phyloP scores from a whole-genome alignment of 2,888 invertebrate genomes.

The Drosophila bunnanda region DNA sequence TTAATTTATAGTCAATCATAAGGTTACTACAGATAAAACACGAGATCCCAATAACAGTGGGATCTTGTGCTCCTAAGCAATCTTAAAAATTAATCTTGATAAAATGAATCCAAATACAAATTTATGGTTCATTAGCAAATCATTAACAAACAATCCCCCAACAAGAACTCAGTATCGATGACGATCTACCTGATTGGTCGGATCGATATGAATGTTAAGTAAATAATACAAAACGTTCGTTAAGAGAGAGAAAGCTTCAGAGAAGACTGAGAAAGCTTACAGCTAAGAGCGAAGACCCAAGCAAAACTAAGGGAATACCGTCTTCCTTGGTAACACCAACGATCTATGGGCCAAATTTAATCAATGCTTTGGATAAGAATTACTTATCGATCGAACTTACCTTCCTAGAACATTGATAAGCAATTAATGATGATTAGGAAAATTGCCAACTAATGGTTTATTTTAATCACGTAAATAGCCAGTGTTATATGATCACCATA shows the following conservation, averaged over 20 bases:
- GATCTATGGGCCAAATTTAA: slow-evolving; percentile 9
- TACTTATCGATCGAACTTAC: not conserved
- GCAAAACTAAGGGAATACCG: not conserved
- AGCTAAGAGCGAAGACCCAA: not conserved
- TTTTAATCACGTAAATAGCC: slow-evolving; percentile 15
- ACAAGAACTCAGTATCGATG: not conserved
- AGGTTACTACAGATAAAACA: too few relatives aligned
- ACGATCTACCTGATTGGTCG: not conserved
- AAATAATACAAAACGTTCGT: not conserved
- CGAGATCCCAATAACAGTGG: too few relatives aligned
- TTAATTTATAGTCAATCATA: too few relatives aligned
- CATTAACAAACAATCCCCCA: not conserved
- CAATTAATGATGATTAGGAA: slow-evolving; percentile 11
- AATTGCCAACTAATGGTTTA: slow-evolving; percentile 35
- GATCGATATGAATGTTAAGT: slow-evolving; percentile 3
- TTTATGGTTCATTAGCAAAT: not conserved
- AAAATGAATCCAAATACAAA: not conserved
- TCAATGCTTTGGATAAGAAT: slow-evolving; percentile 2
- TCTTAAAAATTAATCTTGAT: not conserved
- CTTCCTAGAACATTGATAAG: not conserved
- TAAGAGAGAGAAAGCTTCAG: slow-evolving; percentile 10
- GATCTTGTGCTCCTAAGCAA: too few relatives aligned
- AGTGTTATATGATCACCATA: slow-evolving; percentile 10
- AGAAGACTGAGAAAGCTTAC: slow-evolving; percentile 1
- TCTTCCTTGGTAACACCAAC: slow-evolving; percentile 17